A percentile compares a stretch with the other conserved stretches of the same genome.
phyloP scores from a whole-genome alignment of 2,113 vertebrate species.

The Zapus hudsonius region DNA sequence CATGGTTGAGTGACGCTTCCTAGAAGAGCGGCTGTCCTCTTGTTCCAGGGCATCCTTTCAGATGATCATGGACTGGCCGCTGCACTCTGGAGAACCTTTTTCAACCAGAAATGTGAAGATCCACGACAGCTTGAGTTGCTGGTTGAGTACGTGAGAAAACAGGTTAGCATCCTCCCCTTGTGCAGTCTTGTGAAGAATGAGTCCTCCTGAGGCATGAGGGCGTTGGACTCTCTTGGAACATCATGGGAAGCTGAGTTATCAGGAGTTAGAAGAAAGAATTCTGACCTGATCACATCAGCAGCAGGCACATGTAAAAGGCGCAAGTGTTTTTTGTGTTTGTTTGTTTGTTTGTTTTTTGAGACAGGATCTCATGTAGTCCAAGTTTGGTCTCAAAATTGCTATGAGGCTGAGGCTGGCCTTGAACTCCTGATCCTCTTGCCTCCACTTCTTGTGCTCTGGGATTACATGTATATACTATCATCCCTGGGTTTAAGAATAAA shows the following conservation, averaged over 20 bases:
- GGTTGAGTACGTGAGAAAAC: conserved; percentile 98
- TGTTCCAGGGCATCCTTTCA: conserved; percentile 93
- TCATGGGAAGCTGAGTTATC: background rate
- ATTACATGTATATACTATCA: background rate
- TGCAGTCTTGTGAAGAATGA: background rate
- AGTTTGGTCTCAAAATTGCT: too few relatives aligned
- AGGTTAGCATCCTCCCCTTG: conserved; percentile 83
- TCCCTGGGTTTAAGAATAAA: background rate
- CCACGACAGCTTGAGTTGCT: conserved; percentile 94
- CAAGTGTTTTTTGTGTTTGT: background rate
- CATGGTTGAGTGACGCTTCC: background rate
- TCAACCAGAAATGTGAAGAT: conserved; percentile 93
- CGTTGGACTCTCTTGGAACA: background rate
- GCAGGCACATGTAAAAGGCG: background rate
- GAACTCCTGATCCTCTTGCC: background rate
- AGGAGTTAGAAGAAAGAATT: background rate
- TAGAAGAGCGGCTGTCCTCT: background rate
- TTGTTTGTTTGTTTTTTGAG: background rate
- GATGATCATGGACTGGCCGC: conserved; percentile 94
- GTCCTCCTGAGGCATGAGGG: background rate
- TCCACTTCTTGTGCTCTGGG: background rate
- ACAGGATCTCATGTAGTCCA: background rate
- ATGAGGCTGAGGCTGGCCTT: background rate
- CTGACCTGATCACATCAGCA: background rate
- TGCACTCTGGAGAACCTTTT: conserved; percentile 97